These are phyloP conservation scores for Hirundo rustica DNA, from an alignment of 2,797 vertebrate species.

Conservation along the genomic window DNA sequence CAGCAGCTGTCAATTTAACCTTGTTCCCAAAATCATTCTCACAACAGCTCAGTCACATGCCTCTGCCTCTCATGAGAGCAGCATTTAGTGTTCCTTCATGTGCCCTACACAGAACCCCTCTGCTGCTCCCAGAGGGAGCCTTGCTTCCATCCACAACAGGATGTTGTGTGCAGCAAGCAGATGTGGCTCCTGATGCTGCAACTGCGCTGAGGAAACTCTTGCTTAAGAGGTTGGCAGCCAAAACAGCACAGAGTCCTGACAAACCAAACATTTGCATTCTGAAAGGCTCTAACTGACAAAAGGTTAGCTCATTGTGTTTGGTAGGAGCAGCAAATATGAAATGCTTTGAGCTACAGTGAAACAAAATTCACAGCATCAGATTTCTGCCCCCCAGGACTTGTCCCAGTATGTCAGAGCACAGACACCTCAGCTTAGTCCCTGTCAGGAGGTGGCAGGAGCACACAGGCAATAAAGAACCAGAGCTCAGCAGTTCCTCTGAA, in stretches of 20 bases:
- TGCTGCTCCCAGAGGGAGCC: not conserved
- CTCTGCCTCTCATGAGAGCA: not conserved
- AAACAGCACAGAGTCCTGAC: not conserved
- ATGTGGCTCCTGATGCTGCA: not conserved
- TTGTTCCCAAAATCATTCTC: not conserved
- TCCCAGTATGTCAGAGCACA: not conserved
- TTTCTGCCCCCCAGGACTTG: not conserved
- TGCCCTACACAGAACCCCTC: not conserved
- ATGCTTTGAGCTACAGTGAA: not conserved
- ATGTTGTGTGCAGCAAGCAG: not conserved
- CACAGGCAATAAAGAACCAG: not conserved
- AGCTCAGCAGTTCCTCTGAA: not conserved
- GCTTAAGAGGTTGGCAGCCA: conserved; percentile 33
- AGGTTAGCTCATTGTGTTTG: not conserved
- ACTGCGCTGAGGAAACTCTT: not conserved
- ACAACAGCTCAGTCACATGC: not conserved
- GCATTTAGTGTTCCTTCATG: not conserved
- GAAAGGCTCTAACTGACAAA: not conserved
- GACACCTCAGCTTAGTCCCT: not conserved
- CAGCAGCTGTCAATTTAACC: not conserved
- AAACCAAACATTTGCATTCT: conserved; percentile 17
- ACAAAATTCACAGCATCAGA: not conserved
- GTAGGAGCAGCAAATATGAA: not conserved
- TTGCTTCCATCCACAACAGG: not conserved
- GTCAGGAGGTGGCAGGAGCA: not conserved